Conservation (phyloP, 2,888 invertebrate species). For the Laothoe populi region DNA sequence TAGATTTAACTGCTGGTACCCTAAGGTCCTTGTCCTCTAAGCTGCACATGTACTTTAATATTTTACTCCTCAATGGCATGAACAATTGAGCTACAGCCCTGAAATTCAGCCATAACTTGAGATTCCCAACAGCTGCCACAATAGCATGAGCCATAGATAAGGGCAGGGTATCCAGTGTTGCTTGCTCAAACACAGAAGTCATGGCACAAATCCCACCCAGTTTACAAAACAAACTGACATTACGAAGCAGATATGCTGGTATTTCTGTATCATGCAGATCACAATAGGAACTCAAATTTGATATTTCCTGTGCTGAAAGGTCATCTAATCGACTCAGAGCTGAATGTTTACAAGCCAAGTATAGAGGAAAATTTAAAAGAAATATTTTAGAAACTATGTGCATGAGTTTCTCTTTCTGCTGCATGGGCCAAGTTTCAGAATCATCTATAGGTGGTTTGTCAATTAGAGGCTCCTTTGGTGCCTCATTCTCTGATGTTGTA, state of each 20-base stretch:
- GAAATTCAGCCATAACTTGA: constrained; percentile 97
- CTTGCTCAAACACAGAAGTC: constrained; percentile 93
- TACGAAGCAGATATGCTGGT: constrained; percentile 94
- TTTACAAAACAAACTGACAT: constrained; percentile 97
- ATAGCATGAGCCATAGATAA: constrained; percentile 96
- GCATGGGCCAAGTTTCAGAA: constrained; percentile 88
- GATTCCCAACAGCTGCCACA: constrained; percentile 95
- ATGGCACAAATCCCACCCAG: constrained; percentile 95
- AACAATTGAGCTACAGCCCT: constrained; percentile 94
- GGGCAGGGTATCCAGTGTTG: constrained; percentile 90
- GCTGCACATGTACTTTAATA: constrained; percentile 96
- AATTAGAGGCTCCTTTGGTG: constrained; percentile 40
- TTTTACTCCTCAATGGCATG: constrained; percentile 93
- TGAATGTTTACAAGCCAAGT: constrained; percentile 94
- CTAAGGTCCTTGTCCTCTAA: constrained; percentile 96
- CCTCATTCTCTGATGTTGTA: constrained; percentile 51
- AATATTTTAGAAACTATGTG: constrained; percentile 94
- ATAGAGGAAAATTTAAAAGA: constrained; percentile 94
- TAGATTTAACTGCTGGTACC: constrained; percentile 94
- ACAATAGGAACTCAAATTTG: constrained; percentile 91
- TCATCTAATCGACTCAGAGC: constrained; percentile 93
- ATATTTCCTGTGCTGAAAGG: constrained; percentile 93
- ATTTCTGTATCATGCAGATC: constrained; percentile 97
- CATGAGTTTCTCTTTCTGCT: constrained; percentile 94
- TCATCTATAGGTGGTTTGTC: constrained; percentile 56